phyloP scores from a whole-genome alignment of 1,140 invertebrate species.

The Drosophila saltans region DNA sequence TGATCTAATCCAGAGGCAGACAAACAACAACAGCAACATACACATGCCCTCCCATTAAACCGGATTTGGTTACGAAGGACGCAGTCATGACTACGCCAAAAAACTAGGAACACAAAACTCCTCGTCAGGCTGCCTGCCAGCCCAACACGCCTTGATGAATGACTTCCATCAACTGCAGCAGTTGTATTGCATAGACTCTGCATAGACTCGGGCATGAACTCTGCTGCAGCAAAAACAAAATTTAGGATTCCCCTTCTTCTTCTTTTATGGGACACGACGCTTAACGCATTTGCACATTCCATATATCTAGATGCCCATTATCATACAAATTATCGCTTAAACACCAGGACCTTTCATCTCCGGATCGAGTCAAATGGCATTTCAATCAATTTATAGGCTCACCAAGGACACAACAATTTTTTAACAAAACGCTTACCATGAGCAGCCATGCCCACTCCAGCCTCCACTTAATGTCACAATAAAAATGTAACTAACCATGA shows the following conservation, averaged over 20 bases:
- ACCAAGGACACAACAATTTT: constrained; percentile 20
- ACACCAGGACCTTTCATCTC: constrained; percentile 62
- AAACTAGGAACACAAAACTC: constrained; percentile 68
- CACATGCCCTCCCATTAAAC: not conserved
- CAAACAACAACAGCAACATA: constrained; percentile 45
- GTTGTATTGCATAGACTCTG: not conserved
- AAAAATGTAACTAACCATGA: constrained; percentile 82
- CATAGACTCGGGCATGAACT: not conserved
- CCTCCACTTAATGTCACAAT: constrained; percentile 79
- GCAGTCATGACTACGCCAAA: constrained; percentile 64
- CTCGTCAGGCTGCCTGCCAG: not conserved
- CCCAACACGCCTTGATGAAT: constrained; percentile 46
- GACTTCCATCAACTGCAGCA: constrained; percentile 43
- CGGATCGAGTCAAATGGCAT: constrained; percentile 49
- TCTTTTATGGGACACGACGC: constrained; percentile 25
- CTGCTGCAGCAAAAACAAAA: not conserved
- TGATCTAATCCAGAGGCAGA: constrained; percentile 69
- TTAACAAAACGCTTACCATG: constrained; percentile 12
- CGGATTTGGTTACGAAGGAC: constrained; percentile 28
- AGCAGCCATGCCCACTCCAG: constrained; percentile 32
- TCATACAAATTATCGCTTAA: constrained; percentile 48
- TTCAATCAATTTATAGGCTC: constrained; percentile 73
- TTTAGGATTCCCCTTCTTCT: not conserved
- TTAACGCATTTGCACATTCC: constrained; percentile 51
- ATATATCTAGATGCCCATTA: constrained; percentile 23